These are phyloP conservation scores for Cyphomyrmex costatus DNA, from an alignment of 1,140 invertebrate genomes.

Conservation along the genomic window DNA sequence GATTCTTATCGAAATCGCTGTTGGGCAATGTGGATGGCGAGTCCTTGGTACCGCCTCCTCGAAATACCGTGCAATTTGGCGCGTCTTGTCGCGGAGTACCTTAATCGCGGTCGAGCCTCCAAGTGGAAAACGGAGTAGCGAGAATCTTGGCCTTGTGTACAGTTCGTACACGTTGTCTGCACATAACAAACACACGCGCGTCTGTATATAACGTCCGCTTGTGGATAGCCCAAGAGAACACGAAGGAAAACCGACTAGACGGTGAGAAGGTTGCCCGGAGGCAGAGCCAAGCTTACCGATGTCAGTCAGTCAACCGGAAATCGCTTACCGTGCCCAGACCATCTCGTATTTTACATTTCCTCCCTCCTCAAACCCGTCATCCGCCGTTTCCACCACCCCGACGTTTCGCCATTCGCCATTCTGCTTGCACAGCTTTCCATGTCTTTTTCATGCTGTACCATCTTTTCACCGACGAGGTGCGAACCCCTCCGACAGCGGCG, in stretches of 20 bases:
- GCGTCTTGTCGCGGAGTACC: slow-evolving; percentile 65
- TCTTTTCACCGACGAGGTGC: not conserved
- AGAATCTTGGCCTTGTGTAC: slow-evolving; percentile 28
- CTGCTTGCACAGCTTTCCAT: slow-evolving; percentile 33
- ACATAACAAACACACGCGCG: not conserved
- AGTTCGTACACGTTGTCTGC: slow-evolving; percentile 7
- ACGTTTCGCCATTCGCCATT: slow-evolving; percentile 59
- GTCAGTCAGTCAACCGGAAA: slow-evolving; percentile 83
- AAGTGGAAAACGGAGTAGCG: slow-evolving; percentile 62
- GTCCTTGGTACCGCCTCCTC: slow-evolving; percentile 52
- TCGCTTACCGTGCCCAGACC: slow-evolving; percentile 80
- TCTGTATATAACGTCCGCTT: not conserved
- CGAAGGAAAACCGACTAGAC: slow-evolving; percentile 58
- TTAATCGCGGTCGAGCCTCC: slow-evolving; percentile 66
- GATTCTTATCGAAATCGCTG: slow-evolving; percentile 57
- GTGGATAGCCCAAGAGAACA: slow-evolving; percentile 43
- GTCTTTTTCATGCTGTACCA: slow-evolving; percentile 28
- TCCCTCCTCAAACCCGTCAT: slow-evolving; percentile 47
- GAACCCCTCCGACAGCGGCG: slow-evolving; percentile 41
- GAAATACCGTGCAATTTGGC: slow-evolving; percentile 70
- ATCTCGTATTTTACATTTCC: slow-evolving; percentile 79
- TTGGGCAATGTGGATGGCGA: not conserved
- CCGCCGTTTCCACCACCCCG: not conserved
- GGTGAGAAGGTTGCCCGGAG: slow-evolving; percentile 63
- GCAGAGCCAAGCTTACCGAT: slow-evolving; percentile 74